These are phyloP conservation scores for Anadara kagoshimensis DNA, from an alignment of 1,140 invertebrate species.

Conservation along the genomic window DNA sequence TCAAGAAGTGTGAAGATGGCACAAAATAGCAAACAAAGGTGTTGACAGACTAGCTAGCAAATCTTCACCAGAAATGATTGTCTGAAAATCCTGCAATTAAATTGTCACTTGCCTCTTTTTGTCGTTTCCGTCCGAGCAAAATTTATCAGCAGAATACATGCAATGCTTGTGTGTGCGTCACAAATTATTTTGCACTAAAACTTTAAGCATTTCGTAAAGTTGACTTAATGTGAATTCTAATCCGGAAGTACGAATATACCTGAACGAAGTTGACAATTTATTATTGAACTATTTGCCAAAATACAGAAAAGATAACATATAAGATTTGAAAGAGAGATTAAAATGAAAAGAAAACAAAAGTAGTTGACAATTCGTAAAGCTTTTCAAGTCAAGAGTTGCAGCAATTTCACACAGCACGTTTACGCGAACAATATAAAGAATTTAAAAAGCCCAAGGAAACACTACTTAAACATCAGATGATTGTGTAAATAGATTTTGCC, in stretches of 20 bases:
- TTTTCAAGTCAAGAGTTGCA: neutral
- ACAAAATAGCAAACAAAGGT: slow-evolving; percentile 19
- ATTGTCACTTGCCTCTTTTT: slow-evolving; percentile 14
- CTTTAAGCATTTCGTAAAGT: neutral
- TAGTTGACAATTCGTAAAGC: no score
- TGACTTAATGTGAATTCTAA: neutral
- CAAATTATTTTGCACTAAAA: slow-evolving; percentile 14
- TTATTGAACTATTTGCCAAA: no score
- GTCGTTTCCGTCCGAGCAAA: slow-evolving; percentile 1
- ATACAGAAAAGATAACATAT: no score
- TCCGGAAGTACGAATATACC: neutral
- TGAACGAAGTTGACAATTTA: neutral
- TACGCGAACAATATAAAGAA: slow-evolving; percentile 14
- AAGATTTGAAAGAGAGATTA: no score
- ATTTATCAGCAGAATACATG: slow-evolving; percentile 14
- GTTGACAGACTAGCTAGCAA: slow-evolving; percentile 34
- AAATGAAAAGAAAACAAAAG: no score
- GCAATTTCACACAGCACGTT: slow-evolving; percentile 2
- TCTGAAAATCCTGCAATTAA: slow-evolving; percentile 19
- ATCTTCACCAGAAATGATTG: slow-evolving; percentile 26
- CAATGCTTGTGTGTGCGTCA: slow-evolving; percentile 18
- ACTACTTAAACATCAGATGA: no score
- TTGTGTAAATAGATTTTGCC: no score
- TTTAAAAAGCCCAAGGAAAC: no score
- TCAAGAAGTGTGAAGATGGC: no score